Evolutionary conservation across 2,113 vertebrate genomes (phyloP), one percentile per base, ranked within the genome.

Genomic region (Phyllostomus hastatus): DNA sequence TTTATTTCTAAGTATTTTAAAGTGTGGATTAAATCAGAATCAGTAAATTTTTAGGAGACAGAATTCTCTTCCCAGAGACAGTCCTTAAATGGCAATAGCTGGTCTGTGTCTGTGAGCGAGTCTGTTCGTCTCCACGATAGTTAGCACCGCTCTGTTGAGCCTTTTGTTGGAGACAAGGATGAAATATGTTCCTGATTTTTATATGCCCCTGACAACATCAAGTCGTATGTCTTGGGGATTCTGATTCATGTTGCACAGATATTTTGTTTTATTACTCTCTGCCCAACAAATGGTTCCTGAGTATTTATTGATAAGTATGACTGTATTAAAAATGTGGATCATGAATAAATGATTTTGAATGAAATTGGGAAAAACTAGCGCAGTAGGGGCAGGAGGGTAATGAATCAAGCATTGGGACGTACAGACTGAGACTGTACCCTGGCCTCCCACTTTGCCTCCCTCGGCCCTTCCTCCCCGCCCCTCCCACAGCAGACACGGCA

Each of bases 1-100:
- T 73, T 84, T 97, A 78, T 90, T 88, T 95, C 93, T 35, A 80
- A 91, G 35, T 95, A 83, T 93, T 94, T 69, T 69, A 83, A 89
- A 86, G 20, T 82, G 20, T 54, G 20, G 4, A 50, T 93, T 96
- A 90, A 83, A 95, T 95, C 90, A 80, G 54, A 91, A 87, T 89
- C 75, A 96, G 92, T 76, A 78, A 84, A 92, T 91, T 76, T 96
- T 82, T 48, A 66, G 66, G 67, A 95, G 78, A 84, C n/a, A 84
- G 76, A 90, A 72, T 64, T 31, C 20, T 41, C 35, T 91, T 86
- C 75, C 95, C 78, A 83, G 88, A 96, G 17, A 92, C 8, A 12
- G n/a, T 26, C 84, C 70, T 95, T 92, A 88, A 78, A 85, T 80
- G 54, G 76, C 38, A 92, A 73, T 52, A 80, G 41, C 26, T 83